Base-by-base conservation (phyloP, 1,140 invertebrate genomes). In the Microplitis demolitor region DNA sequence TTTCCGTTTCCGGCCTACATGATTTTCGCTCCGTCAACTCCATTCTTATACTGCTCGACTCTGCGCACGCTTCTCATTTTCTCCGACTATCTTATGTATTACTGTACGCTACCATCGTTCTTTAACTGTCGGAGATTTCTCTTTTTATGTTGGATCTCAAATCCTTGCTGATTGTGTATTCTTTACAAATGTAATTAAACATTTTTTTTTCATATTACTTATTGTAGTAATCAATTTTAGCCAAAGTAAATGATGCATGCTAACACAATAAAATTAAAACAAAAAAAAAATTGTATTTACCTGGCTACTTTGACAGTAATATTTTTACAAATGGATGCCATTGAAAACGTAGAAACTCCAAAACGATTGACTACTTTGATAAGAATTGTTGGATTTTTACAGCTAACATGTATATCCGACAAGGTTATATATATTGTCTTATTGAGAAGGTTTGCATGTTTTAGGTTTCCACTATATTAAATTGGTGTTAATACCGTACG, bases 1-100 rank as follows among this genome's bases (percentile, higher is more conserved):
- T 83, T 83, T 83, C 80, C 78, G 81, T 35, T 79, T 81, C 78
- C 81, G 78, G 73, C 60, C 77, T 80, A 78, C 77, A 76, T 79
- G 77, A 83, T 78, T 83, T 81, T 84, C 79, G 78, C 79, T 68
- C 78, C 78, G 78, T 81, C 80, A 79, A 82, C 53, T 79, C 81
- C 73, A 82, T 83, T 83, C 81, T 83, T 81, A 69, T 69, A 33
- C n/a, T 35, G 31, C 71, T 60, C 60, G 8, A 53, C 71, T 31
- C 50, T 51, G 53, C 35, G 51, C 70, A 33, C 54, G 16, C 39
- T 51, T 64, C n/a, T 51, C 31, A 71, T 72, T 66, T 62, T 60
- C 50, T 63, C 54, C 39, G 54, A 39, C 51, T 16, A 53, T 54
- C 6, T 33, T 54, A 24, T 45, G 11, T 37, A 3, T 11, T 45